Evolutionary conservation across 2,888 invertebrate species (phyloP), one percentile per base, ranked within the genome.

Genomic region (Tortricodes alternella): DNA sequence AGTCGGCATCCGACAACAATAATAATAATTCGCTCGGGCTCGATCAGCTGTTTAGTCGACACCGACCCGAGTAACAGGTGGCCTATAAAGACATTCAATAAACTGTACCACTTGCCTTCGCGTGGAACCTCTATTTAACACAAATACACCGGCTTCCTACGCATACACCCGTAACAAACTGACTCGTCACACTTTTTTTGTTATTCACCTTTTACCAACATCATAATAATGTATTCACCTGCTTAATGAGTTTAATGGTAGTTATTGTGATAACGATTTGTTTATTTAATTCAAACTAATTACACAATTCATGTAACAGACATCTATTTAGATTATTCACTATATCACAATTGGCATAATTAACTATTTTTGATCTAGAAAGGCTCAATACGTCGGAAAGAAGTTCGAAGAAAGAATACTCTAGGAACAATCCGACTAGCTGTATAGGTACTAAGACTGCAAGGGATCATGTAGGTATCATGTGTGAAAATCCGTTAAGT

Each of bases 61-160:
- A 87, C 86, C 83, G 88, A 87, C 84, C 87, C 85, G 81, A 82
- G 86, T 89, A 91, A 91, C 91, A 91, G 91, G 91, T 91, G 90
- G 90, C 83, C 89, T 86, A 88, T 91, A 91, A 91, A 91, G 90
- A 89, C 89, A 89, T 89, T 88, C 89, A 86, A 88, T 91, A 88
- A 90, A 90, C 80, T 88, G 83, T 83, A 83, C 84, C 84, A 85
- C 83, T 89, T 87, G 85, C 86, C 83, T 87, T 84, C 80, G 83
- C 83, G 80, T 80, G 83, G 78, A 81, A 83, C 85, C 78, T 85
- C 79, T 80, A 81, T 82, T 86, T 85, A 82, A 83, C 78, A 79
- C 80, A 83, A 80, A 80, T 75, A 80, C 71, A 70, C 69, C 67
- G 71, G 69, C 74, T 50, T 37, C 37, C 44, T 49, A 78, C 78